Base-by-base conservation (phyloP, 1,140 invertebrate genomes). In the Drosophila lowei region DNA sequence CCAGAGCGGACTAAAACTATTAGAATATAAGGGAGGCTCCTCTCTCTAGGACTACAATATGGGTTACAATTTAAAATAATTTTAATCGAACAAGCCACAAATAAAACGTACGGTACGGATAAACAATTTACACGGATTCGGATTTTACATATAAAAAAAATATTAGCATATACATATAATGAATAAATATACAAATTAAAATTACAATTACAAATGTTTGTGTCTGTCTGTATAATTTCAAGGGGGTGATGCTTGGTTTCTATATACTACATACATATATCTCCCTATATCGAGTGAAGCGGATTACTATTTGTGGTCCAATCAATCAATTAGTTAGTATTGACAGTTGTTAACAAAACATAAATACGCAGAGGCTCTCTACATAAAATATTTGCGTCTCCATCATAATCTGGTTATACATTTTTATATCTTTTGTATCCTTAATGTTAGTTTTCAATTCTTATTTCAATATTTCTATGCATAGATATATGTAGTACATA, bases 351-450 rank as follows among this genome's bases (percentile, higher is more conserved):
- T 62, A 80, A 79, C 78, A 84, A 34, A 84, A 84, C 79, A 65
- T 84, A 84, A 84, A 84, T 84, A 84, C 79, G 59, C 74, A 72
- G 48, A 73, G 34, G 61, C 63, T 75, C 60, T 75, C 77, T 85
- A 88, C 71, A 72, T 88, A 88, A 86, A 83, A 88, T 88, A 88
- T 78, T 86, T 88, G 58, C 56, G 38, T 88, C 34, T 13, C 11
- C 34, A 38, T 1, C 34, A 13, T 30, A 6, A 57, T 34, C 23
- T 57, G 41, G 42, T 81, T 65, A 72, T 65, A 42, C 48, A 60
- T 38, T 48, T 48, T 38, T 61, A 47, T 63, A 56, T 38, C 11
- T 13, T 38, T 13, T 38, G 34, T 38, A 5, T 38, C 44, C 67
- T 65, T 74, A 74, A 13, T 41, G 7, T 52, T 72, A 73, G 47